Base-by-base conservation (phyloP, 2,888 invertebrate species). In the Tholera decimalis region DNA sequence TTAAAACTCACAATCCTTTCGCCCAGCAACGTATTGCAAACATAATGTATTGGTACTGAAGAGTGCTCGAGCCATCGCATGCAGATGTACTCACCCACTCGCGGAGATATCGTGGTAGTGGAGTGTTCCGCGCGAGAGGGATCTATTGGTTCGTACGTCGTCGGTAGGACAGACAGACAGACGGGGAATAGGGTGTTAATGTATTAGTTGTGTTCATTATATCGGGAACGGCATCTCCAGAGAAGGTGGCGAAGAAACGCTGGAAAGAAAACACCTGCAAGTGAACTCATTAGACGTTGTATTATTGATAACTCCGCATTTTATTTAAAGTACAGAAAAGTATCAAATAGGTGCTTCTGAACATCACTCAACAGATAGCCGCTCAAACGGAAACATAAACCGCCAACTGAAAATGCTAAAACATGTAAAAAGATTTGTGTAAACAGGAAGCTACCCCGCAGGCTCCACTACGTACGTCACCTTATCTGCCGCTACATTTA, bases 401-500 rank as follows among this genome's bases (percentile, higher is more conserved):
- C 7, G 1, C 7, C 26, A 33, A 26, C 9, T 13, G 37, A 55
- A 58, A 15, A 47, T 15, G 18, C 22, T 37, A 13, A 20, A 15
- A 56, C 26, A 41, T 15, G 1, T 24, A 22, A 35, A 35, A 44
- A 28, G 0, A 22, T 30, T 41, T 43, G 49, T n/a, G 49, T 61
- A 46, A 41, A 51, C 61, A 67, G 70, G 26, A 46, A 51, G 28
- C 13, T 33, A 22, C 44, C 44, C 28, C 50, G 39, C 39, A 13
- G n/a, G 15, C 44, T 50, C 33, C 26, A 1, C 33, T 24, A 20
- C 30, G 39, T 43, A 33, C 50, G 49, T 24, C 28, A 3, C 58
- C 75, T 70, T 70, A 73, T 64, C 76, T 51, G 51, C 24, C 43
- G 58, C 50, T 11, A 64, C 51, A 75, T 70, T 73, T 75, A 66